These are phyloP conservation scores for Strix aluco DNA, from an alignment of 2,113 vertebrate species.

Conservation along the genomic window DNA sequence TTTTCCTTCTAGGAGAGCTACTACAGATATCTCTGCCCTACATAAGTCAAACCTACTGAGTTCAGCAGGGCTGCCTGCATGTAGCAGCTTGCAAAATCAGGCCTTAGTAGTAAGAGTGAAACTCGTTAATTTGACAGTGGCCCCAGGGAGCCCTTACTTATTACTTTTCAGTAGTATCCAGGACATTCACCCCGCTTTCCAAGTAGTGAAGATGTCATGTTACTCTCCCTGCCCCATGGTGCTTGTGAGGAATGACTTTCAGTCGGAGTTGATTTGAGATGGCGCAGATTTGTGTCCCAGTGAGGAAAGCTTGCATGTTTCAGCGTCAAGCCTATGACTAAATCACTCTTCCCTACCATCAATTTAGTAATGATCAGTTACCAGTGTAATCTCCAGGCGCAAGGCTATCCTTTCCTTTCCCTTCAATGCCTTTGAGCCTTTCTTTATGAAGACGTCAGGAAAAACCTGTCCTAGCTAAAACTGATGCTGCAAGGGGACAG, in stretches of 20 bases:
- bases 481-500: neutral
- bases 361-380: neutral
- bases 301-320: neutral
- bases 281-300: neutral
- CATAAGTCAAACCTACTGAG: accelerated
- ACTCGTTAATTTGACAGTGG: neutral
- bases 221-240: neutral
- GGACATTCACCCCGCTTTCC: neutral
- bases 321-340: neutral
- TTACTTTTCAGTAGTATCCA: neutral
- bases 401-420: neutral
- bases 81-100: neutral
- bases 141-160: neutral
- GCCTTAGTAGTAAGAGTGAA: neutral
- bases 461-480: neutral
- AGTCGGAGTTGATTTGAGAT: neutral
- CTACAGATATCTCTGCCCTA: neutral
- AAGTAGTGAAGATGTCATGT: neutral
- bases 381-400: neutral
- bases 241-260: neutral
- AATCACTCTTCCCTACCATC: neutral
- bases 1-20: neutral
- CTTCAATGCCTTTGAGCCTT: neutral
- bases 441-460: neutral
- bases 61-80: neutral